A percentile compares a stretch with the other conserved stretches of the same genome.
Conservation (phyloP, 2,888 invertebrate genomes). For the Sisyra terminalis region DNA sequence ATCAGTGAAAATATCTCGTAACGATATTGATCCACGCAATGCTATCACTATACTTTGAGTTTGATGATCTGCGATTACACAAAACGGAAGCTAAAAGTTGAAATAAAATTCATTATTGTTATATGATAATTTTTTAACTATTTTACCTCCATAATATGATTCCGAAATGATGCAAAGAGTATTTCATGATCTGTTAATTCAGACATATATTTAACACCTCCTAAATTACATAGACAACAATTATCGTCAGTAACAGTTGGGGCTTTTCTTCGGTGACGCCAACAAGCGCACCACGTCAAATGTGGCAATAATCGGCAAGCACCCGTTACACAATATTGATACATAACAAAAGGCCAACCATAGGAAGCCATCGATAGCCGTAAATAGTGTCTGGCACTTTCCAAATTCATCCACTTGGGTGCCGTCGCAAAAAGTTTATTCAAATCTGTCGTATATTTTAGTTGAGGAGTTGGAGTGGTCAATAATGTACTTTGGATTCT, state of each 20-base stretch:
- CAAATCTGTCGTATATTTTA: slow-evolving; percentile 23
- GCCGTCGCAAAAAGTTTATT: slow-evolving; percentile 41
- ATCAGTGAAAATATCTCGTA: slow-evolving; percentile 74
- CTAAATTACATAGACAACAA: slow-evolving; percentile 75
- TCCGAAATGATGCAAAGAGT: slow-evolving; percentile 72
- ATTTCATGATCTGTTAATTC: slow-evolving; percentile 61
- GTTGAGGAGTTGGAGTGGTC: too few species aligned
- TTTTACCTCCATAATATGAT: slow-evolving; percentile 64
- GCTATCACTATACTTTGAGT: slow-evolving; percentile 65
- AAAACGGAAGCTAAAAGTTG: slow-evolving; percentile 51
- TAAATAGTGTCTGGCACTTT: slow-evolving; percentile 59
- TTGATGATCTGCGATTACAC: slow-evolving; percentile 68
- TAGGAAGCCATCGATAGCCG: slow-evolving; percentile 70
- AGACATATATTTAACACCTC: slow-evolving; percentile 67
- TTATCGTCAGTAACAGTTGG: slow-evolving; percentile 70
- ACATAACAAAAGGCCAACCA: slow-evolving; percentile 77
- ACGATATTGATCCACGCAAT: slow-evolving; percentile 71
- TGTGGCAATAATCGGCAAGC: slow-evolving; percentile 51
- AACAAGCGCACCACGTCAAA: slow-evolving; percentile 56
- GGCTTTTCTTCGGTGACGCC: slow-evolving; percentile 30
- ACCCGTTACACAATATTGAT: slow-evolving; percentile 57
- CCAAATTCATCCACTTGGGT: slow-evolving; percentile 68
- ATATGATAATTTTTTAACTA: not conserved
- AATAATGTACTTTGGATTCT: slow-evolving; percentile 30
- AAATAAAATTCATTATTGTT: not conserved